A percentile compares a stretch with the other conserved stretches of the same genome.
These are phyloP conservation scores for Morus bassanus DNA, from an alignment of 2,797 vertebrate genomes.

Conservation along the genomic window DNA sequence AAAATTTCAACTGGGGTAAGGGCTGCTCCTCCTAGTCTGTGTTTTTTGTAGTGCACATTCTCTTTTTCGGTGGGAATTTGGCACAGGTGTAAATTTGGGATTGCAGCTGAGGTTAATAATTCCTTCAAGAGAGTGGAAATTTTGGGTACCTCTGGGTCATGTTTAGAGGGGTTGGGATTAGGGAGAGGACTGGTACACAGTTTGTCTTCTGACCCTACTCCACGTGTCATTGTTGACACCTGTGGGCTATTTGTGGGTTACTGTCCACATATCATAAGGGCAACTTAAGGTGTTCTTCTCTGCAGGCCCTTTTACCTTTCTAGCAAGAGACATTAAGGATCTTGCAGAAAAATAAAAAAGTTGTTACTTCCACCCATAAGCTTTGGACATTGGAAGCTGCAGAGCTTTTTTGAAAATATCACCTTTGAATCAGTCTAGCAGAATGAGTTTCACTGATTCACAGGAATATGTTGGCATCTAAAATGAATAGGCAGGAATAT, in stretches of 20 bases:
- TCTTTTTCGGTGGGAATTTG: neutral
- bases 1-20: neutral
- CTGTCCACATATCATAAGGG: neutral
- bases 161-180: neutral
- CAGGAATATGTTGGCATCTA: neutral
- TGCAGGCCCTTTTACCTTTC: neutral
- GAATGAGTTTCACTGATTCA: neutral
- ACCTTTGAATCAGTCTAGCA: neutral
- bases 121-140: neutral
- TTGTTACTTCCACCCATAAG: neutral
- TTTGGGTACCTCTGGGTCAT: neutral
- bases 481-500: neutral
- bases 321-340: neutral
- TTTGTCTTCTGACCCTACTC: neutral
- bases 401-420: neutral
- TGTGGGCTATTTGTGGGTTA: neutral
- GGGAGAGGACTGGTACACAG: neutral
- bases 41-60: neutral
- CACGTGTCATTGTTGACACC: neutral
- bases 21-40: neutral
- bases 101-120: neutral
- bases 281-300: neutral
- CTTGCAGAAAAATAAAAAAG: neutral
- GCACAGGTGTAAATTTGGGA: fast-evolving
- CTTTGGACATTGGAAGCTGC: neutral